phyloP scores from a whole-genome alignment of 2,888 invertebrate species.

The Platypus cylindrus region DNA sequence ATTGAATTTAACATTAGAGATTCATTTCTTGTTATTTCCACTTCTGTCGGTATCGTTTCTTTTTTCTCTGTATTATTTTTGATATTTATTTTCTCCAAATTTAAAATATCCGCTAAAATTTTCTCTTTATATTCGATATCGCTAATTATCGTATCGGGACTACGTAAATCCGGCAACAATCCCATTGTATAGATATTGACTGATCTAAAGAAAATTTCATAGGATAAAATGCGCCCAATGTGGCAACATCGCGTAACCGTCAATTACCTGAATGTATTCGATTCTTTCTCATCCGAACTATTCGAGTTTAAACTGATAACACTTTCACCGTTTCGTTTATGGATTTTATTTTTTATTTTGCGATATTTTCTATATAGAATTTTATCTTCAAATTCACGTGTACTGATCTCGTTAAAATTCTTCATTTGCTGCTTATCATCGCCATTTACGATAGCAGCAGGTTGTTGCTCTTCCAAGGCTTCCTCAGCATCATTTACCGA shows the following conservation, averaged over 20 bases:
- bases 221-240: conserved; percentile 1
- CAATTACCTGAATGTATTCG: conserved; percentile 15
- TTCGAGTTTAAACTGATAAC: conserved; percentile 26
- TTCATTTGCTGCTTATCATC: conserved; percentile 23
- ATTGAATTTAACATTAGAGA: no score
- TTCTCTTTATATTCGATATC: conserved; percentile 66
- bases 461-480: conserved; percentile 59
- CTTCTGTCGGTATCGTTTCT: conserved; percentile 1
- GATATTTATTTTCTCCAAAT: conserved; percentile 37
- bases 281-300: conserved; percentile 28
- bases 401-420: conserved; percentile 58
- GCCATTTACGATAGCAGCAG: no score
- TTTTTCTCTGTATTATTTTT: neutral
- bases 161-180: conserved; percentile 41
- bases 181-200: conserved; percentile 39
- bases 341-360: conserved; percentile 34
- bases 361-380: conserved; percentile 52
- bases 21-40: no score
- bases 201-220: conserved; percentile 26
- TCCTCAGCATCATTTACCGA: conserved; percentile 62
- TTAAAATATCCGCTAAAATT: conserved; percentile 52
- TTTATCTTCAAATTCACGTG: conserved; percentile 58
- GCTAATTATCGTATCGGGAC: conserved; percentile 52
- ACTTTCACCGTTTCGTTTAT: conserved; percentile 23
- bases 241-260: no score